phyloP scores from a whole-genome alignment of 1,140 invertebrate species.

The Carposina sasakii region DNA sequence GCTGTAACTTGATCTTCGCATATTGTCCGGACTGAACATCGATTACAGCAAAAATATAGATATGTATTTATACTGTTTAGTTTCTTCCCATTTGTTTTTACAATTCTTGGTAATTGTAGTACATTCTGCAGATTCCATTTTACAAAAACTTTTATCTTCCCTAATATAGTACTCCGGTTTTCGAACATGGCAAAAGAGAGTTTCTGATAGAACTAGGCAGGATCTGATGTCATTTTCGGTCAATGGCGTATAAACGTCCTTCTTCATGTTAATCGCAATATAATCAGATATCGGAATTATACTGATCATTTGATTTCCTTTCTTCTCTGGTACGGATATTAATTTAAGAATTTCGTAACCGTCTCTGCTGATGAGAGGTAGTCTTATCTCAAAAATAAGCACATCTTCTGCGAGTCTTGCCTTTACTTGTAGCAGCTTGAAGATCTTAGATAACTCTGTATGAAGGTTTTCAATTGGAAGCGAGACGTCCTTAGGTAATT shows the following conservation, averaged over 20 bases:
- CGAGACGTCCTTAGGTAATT: conserved; percentile 15
- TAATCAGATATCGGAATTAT: neutral
- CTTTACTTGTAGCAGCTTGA: neutral
- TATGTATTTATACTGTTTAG: neutral
- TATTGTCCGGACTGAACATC: neutral
- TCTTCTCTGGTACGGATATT: neutral
- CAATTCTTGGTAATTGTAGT: neutral
- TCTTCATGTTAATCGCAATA: neutral
- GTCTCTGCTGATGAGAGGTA: neutral
- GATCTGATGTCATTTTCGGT: neutral
- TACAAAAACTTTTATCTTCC: neutral
- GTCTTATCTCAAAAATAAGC: neutral
- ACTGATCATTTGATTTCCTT: neutral
- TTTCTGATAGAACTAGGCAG: neutral
- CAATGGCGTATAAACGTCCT: neutral
- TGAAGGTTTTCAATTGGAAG: conserved; percentile 13
- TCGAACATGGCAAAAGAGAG: neutral
- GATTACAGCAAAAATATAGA: neutral
- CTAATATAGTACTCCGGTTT: neutral
- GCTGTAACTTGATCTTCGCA: neutral
- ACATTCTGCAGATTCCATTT: neutral
- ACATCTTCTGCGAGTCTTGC: neutral
- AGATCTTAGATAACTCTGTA: neutral
- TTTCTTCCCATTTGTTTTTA: neutral
- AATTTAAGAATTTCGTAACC: neutral